phyloP scores from a whole-genome alignment of 2,888 invertebrate genomes.

The Drosophila acutilabella region DNA sequence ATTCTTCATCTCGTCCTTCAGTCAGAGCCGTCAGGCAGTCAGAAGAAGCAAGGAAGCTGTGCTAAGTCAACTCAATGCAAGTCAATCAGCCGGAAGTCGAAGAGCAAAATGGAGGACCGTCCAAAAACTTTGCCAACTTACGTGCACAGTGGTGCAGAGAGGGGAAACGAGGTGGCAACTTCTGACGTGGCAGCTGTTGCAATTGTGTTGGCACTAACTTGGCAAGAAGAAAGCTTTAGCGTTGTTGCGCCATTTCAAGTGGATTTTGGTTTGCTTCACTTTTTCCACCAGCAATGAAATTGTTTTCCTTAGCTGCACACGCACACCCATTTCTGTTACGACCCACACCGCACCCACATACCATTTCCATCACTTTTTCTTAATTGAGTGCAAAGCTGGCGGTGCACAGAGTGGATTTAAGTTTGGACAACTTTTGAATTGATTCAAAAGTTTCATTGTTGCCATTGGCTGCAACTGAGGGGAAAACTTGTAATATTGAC shows the following conservation, averaged over 20 bases:
- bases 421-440: conserved; percentile 76
- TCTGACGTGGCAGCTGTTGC: conserved; percentile 77
- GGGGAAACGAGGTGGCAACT: conserved; percentile 60
- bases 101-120: conserved; percentile 45
- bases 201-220: conserved; percentile 79
- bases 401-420: conserved; percentile 69
- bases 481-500: conserved; percentile 19
- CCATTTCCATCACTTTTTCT: conserved; percentile 25
- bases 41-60: conserved; percentile 61
- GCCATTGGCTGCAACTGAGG: conserved; percentile 36
- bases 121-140: conserved; percentile 66
- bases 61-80: conserved; percentile 79
- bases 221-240: conserved; percentile 19
- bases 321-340: conserved; percentile 35
- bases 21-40: conserved; percentile 15
- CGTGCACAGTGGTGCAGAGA: conserved; percentile 11
- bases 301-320: conserved; percentile 72
- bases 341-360: conserved; percentile 26
- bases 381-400: conserved; percentile 79
- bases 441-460: conserved; percentile 78
- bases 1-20: conserved; percentile 4
- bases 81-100: conserved; percentile 79
- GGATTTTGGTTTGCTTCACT: conserved; percentile 68
- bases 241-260: conserved; percentile 64
- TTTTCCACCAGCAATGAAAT: conserved; percentile 54